Evolutionary conservation across 2,797 vertebrate species (phyloP), one percentile per base, ranked within the genome.

Genomic region (Tragopan temminckii): DNA sequence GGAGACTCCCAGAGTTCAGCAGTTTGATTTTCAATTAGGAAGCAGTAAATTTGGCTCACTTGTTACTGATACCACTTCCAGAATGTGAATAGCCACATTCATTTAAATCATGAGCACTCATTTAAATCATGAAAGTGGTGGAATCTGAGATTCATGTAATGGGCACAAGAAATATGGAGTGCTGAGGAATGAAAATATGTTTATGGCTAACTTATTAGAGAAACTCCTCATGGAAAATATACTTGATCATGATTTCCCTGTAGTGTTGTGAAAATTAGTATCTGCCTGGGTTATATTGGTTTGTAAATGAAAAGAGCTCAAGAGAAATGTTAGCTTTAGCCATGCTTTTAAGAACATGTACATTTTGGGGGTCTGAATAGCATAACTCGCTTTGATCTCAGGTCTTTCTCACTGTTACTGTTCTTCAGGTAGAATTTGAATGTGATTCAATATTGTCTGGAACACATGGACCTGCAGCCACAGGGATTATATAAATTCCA

Each of bases 201-300:
- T 89, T 91, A 79, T 85, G 59, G 68, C 69, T 89, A 91, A 85
- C 89, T 94, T 63, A 24, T 91, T 79, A 83, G 50, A 72, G 76
- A 90, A 85, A 66, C 31, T 92, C 24, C 66, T 89, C 23, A 20
- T 70, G 71, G 76, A 91, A 83, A 69, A 78, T 55, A 33, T 35
- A 55, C 42, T 43, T 92, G 81, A 80, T 83, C 48, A 33, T 87
- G 27, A 83, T 95, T 95, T 89, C 87, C 79, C 81, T 89, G 67
- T 57, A 70, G 89, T 42, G 33, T 40, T 80, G 66, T 79, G 62
- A 92, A 95, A 94, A 90, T 85, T 80, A 90, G n/a, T 83, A 57
- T 80, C 58, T 88, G 62, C 36, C 48, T 72, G 27, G 10, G 17
- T 89, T 88, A 38, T 79, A 91, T n/a, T 79, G 36, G 13, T 15